Evolutionary conservation across 2,113 vertebrate genomes (phyloP).

Genomic region (Elachura formosa): DNA sequence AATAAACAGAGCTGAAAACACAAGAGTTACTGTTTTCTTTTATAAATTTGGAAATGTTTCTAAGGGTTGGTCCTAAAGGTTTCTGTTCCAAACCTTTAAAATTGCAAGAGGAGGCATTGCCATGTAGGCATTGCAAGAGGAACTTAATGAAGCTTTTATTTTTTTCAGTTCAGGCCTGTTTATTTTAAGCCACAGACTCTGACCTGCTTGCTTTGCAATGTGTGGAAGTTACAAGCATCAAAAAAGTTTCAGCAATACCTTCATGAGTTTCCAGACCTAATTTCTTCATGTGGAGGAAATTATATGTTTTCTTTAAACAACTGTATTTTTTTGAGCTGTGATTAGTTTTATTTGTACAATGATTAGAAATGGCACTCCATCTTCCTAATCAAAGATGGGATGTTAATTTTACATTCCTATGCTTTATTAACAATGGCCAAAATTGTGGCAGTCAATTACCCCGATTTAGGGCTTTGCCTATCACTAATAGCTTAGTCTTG

Average conservation of each 20-base stretch:
- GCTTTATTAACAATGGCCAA: neutral
- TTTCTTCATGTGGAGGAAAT: slow-evolving; percentile 18
- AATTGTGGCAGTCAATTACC: neutral
- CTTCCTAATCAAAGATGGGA: neutral
- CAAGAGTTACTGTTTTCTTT: neutral
- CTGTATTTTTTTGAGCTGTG: neutral
- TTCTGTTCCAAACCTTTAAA: neutral
- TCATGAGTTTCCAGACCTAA: slow-evolving; percentile 24
- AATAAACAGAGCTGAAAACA: neutral
- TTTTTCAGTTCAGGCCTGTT: neutral
- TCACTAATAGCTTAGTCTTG: neutral
- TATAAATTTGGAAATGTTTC: neutral
- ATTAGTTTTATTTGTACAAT: slow-evolving; percentile 11
- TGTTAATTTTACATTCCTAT: neutral
- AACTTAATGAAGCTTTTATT: neutral
- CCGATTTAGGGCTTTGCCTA: neutral
- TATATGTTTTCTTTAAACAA: slow-evolving; percentile 27
- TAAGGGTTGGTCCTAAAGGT: neutral
- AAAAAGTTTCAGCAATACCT: slow-evolving; percentile 31
- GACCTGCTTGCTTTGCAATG: neutral
- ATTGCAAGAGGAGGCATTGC: neutral
- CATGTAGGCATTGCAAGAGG: neutral
- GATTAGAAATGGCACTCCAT: neutral
- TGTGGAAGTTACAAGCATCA: slow-evolving; percentile 25
- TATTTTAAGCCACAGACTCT: neutral